Base-by-base conservation (phyloP, 2,888 invertebrate genomes). In the Drosophila robusta region DNA sequence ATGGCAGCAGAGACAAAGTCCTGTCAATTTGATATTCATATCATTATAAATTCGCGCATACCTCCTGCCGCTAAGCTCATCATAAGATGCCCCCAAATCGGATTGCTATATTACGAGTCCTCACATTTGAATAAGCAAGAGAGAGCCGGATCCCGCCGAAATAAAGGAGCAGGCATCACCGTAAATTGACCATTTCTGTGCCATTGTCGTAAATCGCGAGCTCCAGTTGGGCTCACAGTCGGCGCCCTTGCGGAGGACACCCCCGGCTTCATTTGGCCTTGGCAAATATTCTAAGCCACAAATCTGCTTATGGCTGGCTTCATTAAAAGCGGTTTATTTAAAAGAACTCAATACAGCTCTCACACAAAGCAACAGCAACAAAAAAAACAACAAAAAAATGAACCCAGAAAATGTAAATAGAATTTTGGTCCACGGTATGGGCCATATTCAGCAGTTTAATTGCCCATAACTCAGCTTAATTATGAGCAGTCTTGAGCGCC, bases 21-120 rank as follows among this genome's bases (percentile, higher is more conserved):
- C 85, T 78, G 81, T 84, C 90, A 90, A 90, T 86, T 86, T 89
- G 79, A 79, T 86, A 90, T 86, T 86, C 90, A 86, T 89, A 84
- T 86, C 89, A 87, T 86, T 86, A 90, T 90, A 87, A 90, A 89
- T 86, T 84, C 90, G 66, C 71, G 64, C 50, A 45, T 58, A 44
- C 52, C 44, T 50, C 39, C 45, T 49, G 39, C 68, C 42, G 55
- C 63, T 89, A 82, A 82, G 87, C 81, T 89, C 70, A 61, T 82
- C 81, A 89, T 80, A 87, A 81, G 80, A 56, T 70, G 69, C 45
- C 65, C 38, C 26, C 45, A 71, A 89, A 89, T 89, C 89, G 80
- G 83, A 82, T 85, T 85, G 77, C 64, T 49, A 60, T 65, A 80
- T 77, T 80, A 65, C 65, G 52, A 61, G 58, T 52, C 50, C 73